phyloP scores from a whole-genome alignment of 2,888 invertebrate genomes.

The Nomada ruficornis region DNA sequence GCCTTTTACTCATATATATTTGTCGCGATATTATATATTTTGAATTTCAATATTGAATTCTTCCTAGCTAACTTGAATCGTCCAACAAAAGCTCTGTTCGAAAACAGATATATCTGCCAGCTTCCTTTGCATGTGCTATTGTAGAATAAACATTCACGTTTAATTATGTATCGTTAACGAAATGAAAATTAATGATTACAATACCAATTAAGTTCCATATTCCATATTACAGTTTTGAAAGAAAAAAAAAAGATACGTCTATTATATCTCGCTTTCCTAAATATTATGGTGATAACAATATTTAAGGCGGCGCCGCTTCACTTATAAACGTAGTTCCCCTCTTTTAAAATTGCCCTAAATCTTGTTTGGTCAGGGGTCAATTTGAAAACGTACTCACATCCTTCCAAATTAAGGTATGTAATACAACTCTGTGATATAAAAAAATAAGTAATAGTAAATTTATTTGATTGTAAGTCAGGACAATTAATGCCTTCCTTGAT shows the following conservation, averaged over 20 bases:
- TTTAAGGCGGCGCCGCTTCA: neutral
- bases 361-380: constrained; percentile 4
- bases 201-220: constrained; percentile 32
- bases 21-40: constrained; percentile 34
- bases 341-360: constrained; percentile 23
- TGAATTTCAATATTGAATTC: constrained; percentile 26
- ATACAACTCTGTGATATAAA: constrained; percentile 66
- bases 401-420: constrained; percentile 59
- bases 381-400: constrained; percentile 36
- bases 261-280: constrained; percentile 6
- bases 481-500: constrained; percentile 51
- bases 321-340: constrained; percentile 16
- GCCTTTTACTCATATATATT: constrained; percentile 40
- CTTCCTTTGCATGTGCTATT: constrained; percentile 54
- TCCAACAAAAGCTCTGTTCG: constrained; percentile 45
- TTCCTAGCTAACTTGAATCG: constrained; percentile 38
- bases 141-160: constrained; percentile 49
- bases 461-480: constrained; percentile 56
- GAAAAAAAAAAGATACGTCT: constrained; percentile 1
- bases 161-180: constrained; percentile 25
- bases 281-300: constrained; percentile 5
- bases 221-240: constrained; percentile 26
- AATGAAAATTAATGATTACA: constrained; percentile 13
- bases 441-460: constrained; percentile 61
- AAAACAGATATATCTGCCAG: constrained; percentile 53